phyloP scores from a whole-genome alignment of 1,140 invertebrate species.

The Acromyrmex charruanus region DNA sequence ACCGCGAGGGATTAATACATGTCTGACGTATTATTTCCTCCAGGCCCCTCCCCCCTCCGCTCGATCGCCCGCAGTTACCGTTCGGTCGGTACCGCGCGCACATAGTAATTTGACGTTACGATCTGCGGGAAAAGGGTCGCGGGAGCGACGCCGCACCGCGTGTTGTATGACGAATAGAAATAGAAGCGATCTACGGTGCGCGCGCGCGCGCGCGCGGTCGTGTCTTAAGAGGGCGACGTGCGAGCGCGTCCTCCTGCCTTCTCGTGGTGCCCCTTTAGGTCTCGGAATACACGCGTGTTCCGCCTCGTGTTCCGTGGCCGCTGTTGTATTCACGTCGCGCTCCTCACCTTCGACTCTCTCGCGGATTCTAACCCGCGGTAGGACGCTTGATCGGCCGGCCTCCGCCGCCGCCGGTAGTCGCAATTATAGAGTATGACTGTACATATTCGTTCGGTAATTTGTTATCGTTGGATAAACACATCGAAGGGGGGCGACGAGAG shows the following conservation, averaged over 20 bases:
- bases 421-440: conserved; percentile 86
- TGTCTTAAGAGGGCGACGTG: conserved; percentile 38
- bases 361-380: conserved; percentile 72
- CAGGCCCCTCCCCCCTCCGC: not conserved
- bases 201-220: not conserved
- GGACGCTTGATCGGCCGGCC: conserved; percentile 68
- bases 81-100: conserved; percentile 58
- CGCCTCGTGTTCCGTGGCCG: conserved; percentile 32
- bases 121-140: conserved; percentile 60
- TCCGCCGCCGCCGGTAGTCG: conserved; percentile 78
- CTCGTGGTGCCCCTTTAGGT: conserved; percentile 38
- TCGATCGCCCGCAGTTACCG: conserved; percentile 58
- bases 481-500: conserved; percentile 68
- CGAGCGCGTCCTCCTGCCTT: conserved; percentile 41
- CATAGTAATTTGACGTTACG: conserved; percentile 74
- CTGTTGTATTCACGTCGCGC: conserved; percentile 64
- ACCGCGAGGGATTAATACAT: conserved; percentile 62
- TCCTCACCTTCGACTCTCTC: conserved; percentile 72
- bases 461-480: conserved; percentile 84
- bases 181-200: conserved; percentile 65
- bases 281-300: conserved; percentile 52
- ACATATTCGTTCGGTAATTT: conserved; percentile 84
- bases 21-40: conserved; percentile 60
- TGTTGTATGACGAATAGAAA: conserved; percentile 72
- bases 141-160: conserved; percentile 55